Evolutionary conservation across 1,140 invertebrate species (phyloP), one percentile per base, ranked within the genome.

Genomic region (Homalodisca vitripennis): DNA sequence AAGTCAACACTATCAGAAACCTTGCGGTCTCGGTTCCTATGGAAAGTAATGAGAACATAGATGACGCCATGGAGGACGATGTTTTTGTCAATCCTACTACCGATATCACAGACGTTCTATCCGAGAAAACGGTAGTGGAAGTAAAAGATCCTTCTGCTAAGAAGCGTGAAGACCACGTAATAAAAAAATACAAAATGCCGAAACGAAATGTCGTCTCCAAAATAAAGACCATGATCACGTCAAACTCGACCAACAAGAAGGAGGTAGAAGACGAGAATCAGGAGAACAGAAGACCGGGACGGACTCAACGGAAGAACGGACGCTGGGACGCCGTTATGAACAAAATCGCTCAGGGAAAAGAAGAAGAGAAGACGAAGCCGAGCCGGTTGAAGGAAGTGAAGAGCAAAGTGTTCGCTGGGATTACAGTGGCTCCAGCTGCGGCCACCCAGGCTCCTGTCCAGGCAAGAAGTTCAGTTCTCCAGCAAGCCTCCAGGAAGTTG

Each of bases 281-380:
- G 55, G 72, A 75, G 67, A 74, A 73, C 65, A 30, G 70, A 57
- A 68, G 71, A 47, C 46, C 74, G 48, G 77, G 78, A 17, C 77
- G 80, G 63, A 75, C 55, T 78, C 82, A 17, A 84, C 85, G 70
- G 68, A 73, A 71, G 51, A 60, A 60, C 41, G 68, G 79, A 74
- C 3, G 88, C 87, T 91, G 91, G 85, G 90, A 93, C 75, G 90
- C 87, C 51, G 88, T 93, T 46, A 89, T 92, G 85, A 91, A 88
- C 79, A 92, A 92, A 79, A 90, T 91, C 63, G 86, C 88, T 26
- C 89, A 88, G 73, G 86, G 86, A 34, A 89, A 91, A 75, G 84
- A 80, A 24, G 87, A 90, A 73, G 73, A 73, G 24, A 87, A 87
- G 75, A 82, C 80, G n/a, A 89, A 88, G 73, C 84, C 80, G 0